A percentile compares a stretch with the other conserved stretches of the same genome.
Evolutionary conservation across 2,888 invertebrate species (phyloP).

Genomic region (Sarcophaga caerulescens): DNA sequence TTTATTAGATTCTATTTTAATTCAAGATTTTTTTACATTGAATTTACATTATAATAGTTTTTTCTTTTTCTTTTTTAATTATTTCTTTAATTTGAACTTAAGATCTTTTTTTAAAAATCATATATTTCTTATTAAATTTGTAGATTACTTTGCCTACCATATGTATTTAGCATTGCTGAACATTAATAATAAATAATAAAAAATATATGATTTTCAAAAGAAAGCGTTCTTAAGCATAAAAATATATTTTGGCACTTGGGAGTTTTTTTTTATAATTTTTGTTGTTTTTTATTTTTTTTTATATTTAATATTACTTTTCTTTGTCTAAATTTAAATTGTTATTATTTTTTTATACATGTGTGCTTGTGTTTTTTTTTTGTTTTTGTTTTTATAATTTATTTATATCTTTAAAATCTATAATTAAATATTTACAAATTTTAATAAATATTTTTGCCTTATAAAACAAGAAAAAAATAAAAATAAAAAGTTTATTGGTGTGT

Average conservation of each 20-base stretch:
- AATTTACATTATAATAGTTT: no score
- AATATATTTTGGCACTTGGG: constrained; percentile 64
- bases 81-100: no score
- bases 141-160: no score
- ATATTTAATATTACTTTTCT: constrained; percentile 44
- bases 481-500: constrained; percentile 29
- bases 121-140: no score
- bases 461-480: constrained; percentile 9
- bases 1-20: no score
- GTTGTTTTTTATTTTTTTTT: constrained; percentile 46
- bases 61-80: no score
- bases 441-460: constrained; percentile 57
- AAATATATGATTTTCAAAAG: no score
- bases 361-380: constrained; percentile 34
- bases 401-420: constrained; percentile 32
- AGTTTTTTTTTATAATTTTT: constrained; percentile 50
- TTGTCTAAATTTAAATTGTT: constrained; percentile 41
- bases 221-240: not conserved
- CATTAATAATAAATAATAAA: no score
- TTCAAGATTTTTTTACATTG: no score
- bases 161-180: no score
- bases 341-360: constrained; percentile 42
- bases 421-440: constrained; percentile 63
- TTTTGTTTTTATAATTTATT: not conserved
- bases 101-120: no score